Percentiles rank a stretch among this genome's conserved stretches.
phyloP scores from a whole-genome alignment of 2,888 invertebrate genomes.

The Apoda limacodes region DNA sequence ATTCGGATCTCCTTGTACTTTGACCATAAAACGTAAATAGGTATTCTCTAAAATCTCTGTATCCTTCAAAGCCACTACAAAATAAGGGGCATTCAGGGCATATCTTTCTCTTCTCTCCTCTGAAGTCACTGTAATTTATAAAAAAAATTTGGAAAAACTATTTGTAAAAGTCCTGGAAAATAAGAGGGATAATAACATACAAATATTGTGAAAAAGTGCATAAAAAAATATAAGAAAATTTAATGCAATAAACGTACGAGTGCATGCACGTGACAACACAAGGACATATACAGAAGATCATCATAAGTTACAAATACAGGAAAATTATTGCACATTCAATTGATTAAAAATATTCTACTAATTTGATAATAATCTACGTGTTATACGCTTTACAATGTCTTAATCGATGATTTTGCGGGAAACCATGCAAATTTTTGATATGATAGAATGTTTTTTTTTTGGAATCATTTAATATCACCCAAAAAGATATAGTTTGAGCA shows the following conservation, averaged over 20 bases:
- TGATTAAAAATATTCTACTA: too few relatives aligned
- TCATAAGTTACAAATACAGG: conserved; percentile 35
- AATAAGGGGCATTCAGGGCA: conserved; percentile 82
- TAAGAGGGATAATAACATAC: conserved; percentile 6
- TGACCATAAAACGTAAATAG: conserved; percentile 88
- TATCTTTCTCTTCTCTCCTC: conserved; percentile 78
- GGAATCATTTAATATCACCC: conserved; percentile 2
- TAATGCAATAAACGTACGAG: conserved; percentile 5
- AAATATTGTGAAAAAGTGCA: conserved; percentile 6
- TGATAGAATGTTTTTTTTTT: not conserved
- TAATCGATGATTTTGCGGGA: conserved; percentile 48
- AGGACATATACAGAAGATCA: not conserved
- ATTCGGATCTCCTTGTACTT: conserved; percentile 88
- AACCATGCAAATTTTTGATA: too few relatives aligned
- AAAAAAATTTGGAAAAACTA: too few relatives aligned
- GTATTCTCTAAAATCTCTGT: conserved; percentile 90
- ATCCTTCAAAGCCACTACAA: conserved; percentile 86
- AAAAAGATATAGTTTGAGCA: too few relatives aligned
- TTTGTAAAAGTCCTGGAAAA: conserved; percentile 2
- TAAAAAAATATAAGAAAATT: conserved; percentile 6
- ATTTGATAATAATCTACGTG: conserved; percentile 36
- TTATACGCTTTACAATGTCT: conserved; percentile 62
- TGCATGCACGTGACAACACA: conserved; percentile 1
- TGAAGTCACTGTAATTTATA: conserved; percentile 71
- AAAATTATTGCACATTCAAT: conserved; percentile 41